Evolutionary conservation across 2,888 invertebrate genomes (phyloP).

Genomic region (Drosophila eohydei): DNA sequence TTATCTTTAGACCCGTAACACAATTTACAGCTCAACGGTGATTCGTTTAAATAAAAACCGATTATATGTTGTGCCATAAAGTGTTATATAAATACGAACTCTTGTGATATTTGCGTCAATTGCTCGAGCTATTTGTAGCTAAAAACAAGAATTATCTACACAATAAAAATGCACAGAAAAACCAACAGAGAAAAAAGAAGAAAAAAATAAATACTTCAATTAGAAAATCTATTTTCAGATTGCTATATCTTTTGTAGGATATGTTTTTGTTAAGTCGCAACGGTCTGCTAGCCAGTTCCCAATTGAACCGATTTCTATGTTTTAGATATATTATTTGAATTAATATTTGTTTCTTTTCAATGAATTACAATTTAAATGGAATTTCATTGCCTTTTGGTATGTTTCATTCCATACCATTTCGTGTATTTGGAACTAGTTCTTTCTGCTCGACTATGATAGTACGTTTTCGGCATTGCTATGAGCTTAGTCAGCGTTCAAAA

Average conservation of each 20-base stretch:
- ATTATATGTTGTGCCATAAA: conserved; percentile 61
- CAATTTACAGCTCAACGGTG: conserved; percentile 66
- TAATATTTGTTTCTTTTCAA: too few relatives aligned
- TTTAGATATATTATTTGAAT: too few relatives aligned
- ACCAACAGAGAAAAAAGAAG: background rate
- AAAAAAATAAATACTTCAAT: conserved; percentile 17
- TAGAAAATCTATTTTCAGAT: conserved; percentile 29
- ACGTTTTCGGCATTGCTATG: too few relatives aligned
- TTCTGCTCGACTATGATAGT: too few relatives aligned
- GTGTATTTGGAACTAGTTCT: too few relatives aligned
- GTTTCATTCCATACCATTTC: too few relatives aligned
- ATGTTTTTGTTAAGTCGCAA: conserved; percentile 1
- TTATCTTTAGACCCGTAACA: conserved; percentile 61
- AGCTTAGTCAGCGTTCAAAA: too few relatives aligned
- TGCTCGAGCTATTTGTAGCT: conserved; percentile 26
- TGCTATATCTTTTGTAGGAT: background rate
- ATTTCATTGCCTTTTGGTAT: too few relatives aligned
- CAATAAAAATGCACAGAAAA: conserved; percentile 25
- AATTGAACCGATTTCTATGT: background rate
- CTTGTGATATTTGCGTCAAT: conserved; percentile 41
- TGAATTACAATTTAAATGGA: too few relatives aligned
- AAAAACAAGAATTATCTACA: conserved; percentile 21
- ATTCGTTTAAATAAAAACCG: conserved; percentile 74
- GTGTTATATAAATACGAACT: conserved; percentile 42
- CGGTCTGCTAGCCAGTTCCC: background rate